phyloP scores from a whole-genome alignment of 2,888 invertebrate species.

The Nemotelus pantherinus region DNA sequence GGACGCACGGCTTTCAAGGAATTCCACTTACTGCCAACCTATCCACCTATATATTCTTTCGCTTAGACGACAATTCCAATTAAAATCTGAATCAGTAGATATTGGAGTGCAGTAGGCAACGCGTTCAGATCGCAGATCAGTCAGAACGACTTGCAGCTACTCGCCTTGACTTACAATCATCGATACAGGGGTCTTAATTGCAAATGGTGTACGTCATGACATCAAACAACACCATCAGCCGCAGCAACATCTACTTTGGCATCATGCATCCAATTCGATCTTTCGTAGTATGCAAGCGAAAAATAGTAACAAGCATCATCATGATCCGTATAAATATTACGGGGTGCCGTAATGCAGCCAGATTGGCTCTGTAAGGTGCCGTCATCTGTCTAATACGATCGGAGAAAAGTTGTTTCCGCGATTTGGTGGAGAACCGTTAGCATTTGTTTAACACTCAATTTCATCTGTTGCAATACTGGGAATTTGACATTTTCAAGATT shows the following conservation, averaged over 20 bases:
- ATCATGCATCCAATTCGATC: too few relatives aligned
- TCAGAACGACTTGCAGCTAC: slow-evolving; percentile 32
- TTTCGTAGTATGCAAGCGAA: too few relatives aligned
- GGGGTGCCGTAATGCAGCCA: too few relatives aligned
- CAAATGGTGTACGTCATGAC: slow-evolving; percentile 42
- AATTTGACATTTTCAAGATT: too few relatives aligned
- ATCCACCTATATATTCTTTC: slow-evolving; percentile 20
- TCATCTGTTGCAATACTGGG: too few relatives aligned
- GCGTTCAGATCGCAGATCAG: slow-evolving; percentile 22
- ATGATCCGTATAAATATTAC: too few relatives aligned
- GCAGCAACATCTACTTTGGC: neutral
- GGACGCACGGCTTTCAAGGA: slow-evolving; percentile 35
- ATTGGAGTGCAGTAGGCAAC: neutral
- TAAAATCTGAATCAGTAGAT: slow-evolving; percentile 42
- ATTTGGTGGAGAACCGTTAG: too few relatives aligned
- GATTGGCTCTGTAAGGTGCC: too few relatives aligned
- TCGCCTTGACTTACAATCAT: slow-evolving; percentile 47
- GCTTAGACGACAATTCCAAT: slow-evolving; percentile 43
- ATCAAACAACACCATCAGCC: slow-evolving; percentile 12
- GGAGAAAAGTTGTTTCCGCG: too few relatives aligned
- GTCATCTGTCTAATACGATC: too few relatives aligned
- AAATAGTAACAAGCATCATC: too few relatives aligned
- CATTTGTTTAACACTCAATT: too few relatives aligned
- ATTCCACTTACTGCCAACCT: slow-evolving; percentile 24
- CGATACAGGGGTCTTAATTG: slow-evolving; percentile 41